phyloP scores from a whole-genome alignment of 2,797 vertebrate genomes.

The Microctenopoma stevenorrisi region DNA sequence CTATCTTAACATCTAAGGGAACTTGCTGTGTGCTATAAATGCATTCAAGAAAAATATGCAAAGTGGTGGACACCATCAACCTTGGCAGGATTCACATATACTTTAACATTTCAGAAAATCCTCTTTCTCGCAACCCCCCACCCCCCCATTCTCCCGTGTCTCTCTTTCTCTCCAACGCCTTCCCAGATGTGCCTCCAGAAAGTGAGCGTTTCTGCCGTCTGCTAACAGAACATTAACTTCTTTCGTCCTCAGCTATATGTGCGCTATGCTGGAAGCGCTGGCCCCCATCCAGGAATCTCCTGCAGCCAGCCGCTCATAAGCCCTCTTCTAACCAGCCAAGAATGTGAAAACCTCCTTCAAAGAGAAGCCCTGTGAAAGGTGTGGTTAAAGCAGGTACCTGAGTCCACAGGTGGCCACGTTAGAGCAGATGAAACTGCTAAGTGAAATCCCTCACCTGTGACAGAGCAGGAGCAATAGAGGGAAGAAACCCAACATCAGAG shows the following conservation, averaged over 20 bases:
- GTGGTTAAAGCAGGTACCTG: constrained; percentile 76
- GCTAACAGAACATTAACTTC: constrained; percentile 78
- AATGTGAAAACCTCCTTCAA: constrained; percentile 80
- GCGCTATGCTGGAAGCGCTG: constrained; percentile 72
- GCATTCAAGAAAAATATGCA: constrained; percentile 23
- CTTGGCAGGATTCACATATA: constrained; percentile 31
- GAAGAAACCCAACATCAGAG: constrained; percentile 24
- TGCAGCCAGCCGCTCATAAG: constrained; percentile 71
- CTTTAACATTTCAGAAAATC: constrained; percentile 44
- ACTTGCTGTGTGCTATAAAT: background rate
- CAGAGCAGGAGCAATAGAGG: constrained; percentile 32
- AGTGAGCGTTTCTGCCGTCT: constrained; percentile 68
- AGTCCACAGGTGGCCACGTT: constrained; percentile 76
- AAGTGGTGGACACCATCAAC: constrained; percentile 22
- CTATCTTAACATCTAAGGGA: background rate
- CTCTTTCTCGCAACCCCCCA: background rate
- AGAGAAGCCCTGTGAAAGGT: constrained; percentile 69
- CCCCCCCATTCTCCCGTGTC: background rate
- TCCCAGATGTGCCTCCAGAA: constrained; percentile 66
- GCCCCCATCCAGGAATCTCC: constrained; percentile 78
- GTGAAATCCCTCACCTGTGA: constrained; percentile 74
- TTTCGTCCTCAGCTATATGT: constrained; percentile 62
- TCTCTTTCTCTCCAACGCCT: constrained; percentile 45
- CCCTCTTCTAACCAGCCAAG: constrained; percentile 74
- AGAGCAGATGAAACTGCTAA: constrained; percentile 55